Percentiles rank a stretch among this genome's conserved stretches.
Evolutionary conservation across 2,797 vertebrate species (phyloP).

Genomic region (Rhabdomys pumilio): DNA sequence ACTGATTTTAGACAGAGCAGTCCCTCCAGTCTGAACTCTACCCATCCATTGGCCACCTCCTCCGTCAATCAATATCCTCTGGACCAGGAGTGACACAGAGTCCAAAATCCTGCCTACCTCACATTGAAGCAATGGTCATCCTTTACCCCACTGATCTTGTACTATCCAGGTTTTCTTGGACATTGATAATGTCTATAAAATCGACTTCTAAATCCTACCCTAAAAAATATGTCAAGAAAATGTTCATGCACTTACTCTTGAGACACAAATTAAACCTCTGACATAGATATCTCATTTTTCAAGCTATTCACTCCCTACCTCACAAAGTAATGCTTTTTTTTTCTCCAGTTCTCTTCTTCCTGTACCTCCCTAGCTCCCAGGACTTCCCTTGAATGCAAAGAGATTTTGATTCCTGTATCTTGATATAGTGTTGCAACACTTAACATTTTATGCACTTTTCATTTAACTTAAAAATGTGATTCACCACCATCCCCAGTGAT

Average conservation of each 20-base stretch:
- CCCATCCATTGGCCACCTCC: not conserved
- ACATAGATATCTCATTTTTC: rapidly evolving
- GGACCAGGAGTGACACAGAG: not conserved
- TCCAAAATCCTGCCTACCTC: not conserved
- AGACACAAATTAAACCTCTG: not conserved
- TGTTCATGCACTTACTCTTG: not conserved
- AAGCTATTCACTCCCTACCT: not conserved
- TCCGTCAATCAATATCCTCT: not conserved
- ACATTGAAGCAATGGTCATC: not conserved
- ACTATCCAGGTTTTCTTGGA: not conserved
- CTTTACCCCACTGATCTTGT: not conserved
- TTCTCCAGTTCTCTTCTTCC: not conserved
- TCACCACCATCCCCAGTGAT: not conserved
- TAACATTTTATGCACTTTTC: slow-evolving; percentile 23
- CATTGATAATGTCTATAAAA: not conserved
- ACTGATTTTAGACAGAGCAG: not conserved
- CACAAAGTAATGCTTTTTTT: not conserved
- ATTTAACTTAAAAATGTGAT: slow-evolving; percentile 53
- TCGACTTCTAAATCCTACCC: not conserved
- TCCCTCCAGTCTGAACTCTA: not conserved
- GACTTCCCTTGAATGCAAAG: not conserved
- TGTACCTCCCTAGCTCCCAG: not conserved
- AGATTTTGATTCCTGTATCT: not conserved
- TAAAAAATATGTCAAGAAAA: not conserved
- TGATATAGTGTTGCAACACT: not conserved